phyloP scores from a whole-genome alignment of 2,797 vertebrate genomes.

The Danio jaintianensis region DNA sequence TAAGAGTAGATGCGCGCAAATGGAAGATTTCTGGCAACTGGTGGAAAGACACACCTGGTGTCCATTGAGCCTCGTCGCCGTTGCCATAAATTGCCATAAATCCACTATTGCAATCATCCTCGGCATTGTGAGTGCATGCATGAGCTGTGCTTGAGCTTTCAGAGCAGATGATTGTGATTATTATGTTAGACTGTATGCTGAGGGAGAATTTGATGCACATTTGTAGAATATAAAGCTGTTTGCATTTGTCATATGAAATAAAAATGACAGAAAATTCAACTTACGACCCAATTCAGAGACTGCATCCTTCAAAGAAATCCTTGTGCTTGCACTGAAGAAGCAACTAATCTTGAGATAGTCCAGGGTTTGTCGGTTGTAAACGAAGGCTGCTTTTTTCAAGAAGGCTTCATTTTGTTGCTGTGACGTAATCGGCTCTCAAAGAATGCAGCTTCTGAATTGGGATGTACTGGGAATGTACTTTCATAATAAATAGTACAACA shows the following conservation, averaged over 20 bases:
- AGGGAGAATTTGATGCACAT: neutral
- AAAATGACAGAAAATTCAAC: neutral
- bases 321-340: too few relatives aligned
- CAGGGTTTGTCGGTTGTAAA: too few relatives aligned
- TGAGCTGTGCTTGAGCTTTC: neutral
- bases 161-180: neutral
- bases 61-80: conserved; percentile 5
- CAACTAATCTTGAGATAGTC: too few relatives aligned
- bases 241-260: neutral
- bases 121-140: neutral
- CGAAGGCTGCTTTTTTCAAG: too few relatives aligned
- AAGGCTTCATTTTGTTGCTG: too few relatives aligned
- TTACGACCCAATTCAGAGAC: too few relatives aligned
- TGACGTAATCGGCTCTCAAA: too few relatives aligned
- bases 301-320: too few relatives aligned
- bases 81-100: conserved; percentile 6
- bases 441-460: too few relatives aligned
- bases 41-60: conserved; percentile 28
- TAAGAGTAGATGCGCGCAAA: conserved; percentile 19
- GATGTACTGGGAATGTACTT: too few relatives aligned
- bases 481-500: neutral
- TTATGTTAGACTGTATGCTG: neutral
- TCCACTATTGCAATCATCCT: conserved; percentile 7
- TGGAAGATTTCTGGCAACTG: conserved; percentile 22
- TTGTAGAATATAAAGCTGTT: neutral